These are phyloP conservation scores for Trichogramma evanescens DNA, from an alignment of 2,888 invertebrate genomes.

Conservation along the genomic window DNA sequence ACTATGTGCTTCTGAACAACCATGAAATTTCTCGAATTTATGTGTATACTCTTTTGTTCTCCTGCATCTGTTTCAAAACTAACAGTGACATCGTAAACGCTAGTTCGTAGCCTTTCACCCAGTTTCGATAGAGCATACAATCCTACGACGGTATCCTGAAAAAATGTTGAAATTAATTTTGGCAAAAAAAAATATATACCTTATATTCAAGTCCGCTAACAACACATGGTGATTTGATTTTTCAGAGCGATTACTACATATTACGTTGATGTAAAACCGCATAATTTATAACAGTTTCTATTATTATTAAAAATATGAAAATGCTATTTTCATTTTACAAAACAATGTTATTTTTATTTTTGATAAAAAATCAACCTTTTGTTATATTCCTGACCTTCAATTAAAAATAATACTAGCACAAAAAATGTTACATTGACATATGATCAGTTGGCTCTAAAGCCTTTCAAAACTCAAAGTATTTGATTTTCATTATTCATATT, in stretches of 20 bases:
- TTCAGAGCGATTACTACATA: not conserved
- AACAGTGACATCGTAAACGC: constrained; percentile 52
- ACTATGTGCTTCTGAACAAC: constrained; percentile 76
- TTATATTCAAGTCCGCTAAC: too few species aligned
- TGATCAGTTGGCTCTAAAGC: not conserved
- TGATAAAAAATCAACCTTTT: too few species aligned
- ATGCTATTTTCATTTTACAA: too few species aligned
- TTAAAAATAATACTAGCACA: not conserved
- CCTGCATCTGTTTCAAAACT: constrained; percentile 52
- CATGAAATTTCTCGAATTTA: constrained; percentile 71
- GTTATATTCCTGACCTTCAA: not conserved
- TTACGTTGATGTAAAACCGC: not conserved
- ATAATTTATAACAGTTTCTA: too few species aligned
- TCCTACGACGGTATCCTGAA: constrained; percentile 67
- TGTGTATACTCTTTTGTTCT: constrained; percentile 57
- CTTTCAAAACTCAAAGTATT: not conserved
- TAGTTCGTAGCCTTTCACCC: constrained; percentile 54
- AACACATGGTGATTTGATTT: too few species aligned
- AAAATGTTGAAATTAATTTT: not conserved
- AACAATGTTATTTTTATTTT: too few species aligned
- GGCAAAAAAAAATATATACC: too few species aligned
- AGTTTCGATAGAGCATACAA: constrained; percentile 64
- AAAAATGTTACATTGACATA: not conserved
- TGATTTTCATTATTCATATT: not conserved
- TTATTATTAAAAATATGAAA: not conserved